Conservation (phyloP, 2,797 vertebrate species). For the Periparus ater region DNA sequence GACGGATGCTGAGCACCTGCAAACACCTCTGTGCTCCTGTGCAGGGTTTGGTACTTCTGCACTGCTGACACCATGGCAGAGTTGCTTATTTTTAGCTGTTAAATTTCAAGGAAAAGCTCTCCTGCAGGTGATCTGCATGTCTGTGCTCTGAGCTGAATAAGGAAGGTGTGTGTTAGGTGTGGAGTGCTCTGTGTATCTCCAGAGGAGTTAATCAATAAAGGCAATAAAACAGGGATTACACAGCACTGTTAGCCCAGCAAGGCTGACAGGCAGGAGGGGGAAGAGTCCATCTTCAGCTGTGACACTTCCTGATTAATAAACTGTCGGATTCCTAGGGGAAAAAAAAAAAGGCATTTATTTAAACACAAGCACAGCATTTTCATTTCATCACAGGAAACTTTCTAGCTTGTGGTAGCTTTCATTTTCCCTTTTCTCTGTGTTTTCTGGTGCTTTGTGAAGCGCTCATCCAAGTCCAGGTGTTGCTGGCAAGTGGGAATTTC, state of each 20-base stretch:
- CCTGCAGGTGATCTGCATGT: neutral
- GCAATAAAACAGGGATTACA: neutral
- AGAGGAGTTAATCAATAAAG: conserved; percentile 1
- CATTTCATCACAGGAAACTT: neutral
- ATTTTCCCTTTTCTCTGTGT: accelerated
- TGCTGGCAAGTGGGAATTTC: neutral
- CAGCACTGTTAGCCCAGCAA: neutral
- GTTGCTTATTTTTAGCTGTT: neutral
- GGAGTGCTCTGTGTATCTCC: neutral
- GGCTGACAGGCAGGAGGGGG: neutral
- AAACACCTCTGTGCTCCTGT: neutral
- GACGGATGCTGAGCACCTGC: accelerated
- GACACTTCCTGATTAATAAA: neutral
- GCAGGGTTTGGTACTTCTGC: neutral
- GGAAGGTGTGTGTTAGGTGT: neutral
- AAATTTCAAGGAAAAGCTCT: neutral
- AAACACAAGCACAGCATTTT: neutral
- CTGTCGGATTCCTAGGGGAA: accelerated
- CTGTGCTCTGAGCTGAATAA: neutral
- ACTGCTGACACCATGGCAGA: neutral
- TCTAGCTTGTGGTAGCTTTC: neutral
- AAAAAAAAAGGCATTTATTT: neutral
- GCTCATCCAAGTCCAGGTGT: neutral
- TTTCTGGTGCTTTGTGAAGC: neutral
- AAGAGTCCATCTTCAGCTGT: neutral